Conservation (phyloP, 1,140 invertebrate species). For the Pantala flavescens region DNA sequence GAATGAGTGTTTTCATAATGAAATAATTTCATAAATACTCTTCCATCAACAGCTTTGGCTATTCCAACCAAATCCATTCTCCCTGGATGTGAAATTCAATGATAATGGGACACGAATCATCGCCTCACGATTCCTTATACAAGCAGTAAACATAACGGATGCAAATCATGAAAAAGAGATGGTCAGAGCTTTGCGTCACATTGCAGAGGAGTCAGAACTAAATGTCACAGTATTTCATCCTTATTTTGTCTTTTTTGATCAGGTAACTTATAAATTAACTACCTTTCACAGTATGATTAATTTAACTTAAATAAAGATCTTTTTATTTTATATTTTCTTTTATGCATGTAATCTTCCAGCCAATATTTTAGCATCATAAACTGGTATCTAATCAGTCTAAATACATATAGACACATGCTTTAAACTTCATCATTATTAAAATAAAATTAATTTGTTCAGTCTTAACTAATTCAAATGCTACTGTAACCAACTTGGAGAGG, state of each 20-base stretch:
- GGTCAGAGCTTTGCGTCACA: conserved; percentile 64
- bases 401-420: too few relatives aligned
- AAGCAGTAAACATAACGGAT: conserved; percentile 78
- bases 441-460: too few relatives aligned
- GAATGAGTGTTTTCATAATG: too few relatives aligned
- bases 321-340: too few relatives aligned
- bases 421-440: too few relatives aligned
- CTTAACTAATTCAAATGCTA: too few relatives aligned
- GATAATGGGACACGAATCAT: conserved; percentile 59
- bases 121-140: conserved; percentile 76
- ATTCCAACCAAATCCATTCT: conserved; percentile 57
- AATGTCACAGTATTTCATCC: conserved; percentile 89
- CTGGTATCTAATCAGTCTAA: too few relatives aligned
- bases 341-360: too few relatives aligned
- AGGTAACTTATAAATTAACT: conserved; percentile 37
- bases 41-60: conserved; percentile 52
- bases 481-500: too few relatives aligned
- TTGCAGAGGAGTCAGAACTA: conserved; percentile 64
- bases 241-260: conserved; percentile 91
- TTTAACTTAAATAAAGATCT: background rate
- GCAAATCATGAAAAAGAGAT: conserved; percentile 88
- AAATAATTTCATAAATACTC: background rate
- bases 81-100: conserved; percentile 77
- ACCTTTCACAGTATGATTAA: background rate
- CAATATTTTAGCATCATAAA: too few relatives aligned